These are phyloP conservation scores for Chloroclystis v-ata DNA, from an alignment of 2,888 invertebrate species.

Conservation along the genomic window DNA sequence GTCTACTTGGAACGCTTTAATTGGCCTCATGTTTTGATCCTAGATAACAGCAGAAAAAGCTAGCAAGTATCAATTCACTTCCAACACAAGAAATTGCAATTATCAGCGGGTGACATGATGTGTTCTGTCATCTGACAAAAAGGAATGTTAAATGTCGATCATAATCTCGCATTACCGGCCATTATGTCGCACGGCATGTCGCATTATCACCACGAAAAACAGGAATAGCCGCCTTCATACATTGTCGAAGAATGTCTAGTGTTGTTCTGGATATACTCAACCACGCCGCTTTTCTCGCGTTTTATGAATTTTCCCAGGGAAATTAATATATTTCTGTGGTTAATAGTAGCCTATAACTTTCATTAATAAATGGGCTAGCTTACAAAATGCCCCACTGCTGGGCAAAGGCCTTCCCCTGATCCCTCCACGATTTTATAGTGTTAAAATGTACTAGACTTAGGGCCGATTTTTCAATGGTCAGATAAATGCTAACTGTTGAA, in stretches of 20 bases:
- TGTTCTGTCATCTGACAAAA: constrained; percentile 18
- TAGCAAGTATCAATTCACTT: constrained; percentile 25
- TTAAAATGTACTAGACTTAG: too few relatives aligned
- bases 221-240: constrained; percentile 51
- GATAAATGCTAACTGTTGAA: too few relatives aligned
- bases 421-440: too few relatives aligned
- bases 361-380: too few relatives aligned
- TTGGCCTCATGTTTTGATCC: constrained; percentile 5
- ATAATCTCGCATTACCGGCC: constrained; percentile 21
- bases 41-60: constrained; percentile 6
- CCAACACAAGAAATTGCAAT: constrained; percentile 20
- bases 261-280: background rate
- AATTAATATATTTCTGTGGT: too few relatives aligned
- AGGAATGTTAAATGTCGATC: constrained; percentile 25
- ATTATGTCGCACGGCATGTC: constrained; percentile 45
- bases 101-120: constrained; percentile 26
- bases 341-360: too few relatives aligned
- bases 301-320: too few relatives aligned
- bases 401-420: too few relatives aligned
- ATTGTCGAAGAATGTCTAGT: constrained; percentile 39
- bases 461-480: too few relatives aligned
- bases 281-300: too few relatives aligned
- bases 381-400: too few relatives aligned
- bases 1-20: constrained; percentile 5
- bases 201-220: constrained; percentile 58